phyloP scores from a whole-genome alignment of 2,113 vertebrate genomes.

The Malurus melanocephalus region DNA sequence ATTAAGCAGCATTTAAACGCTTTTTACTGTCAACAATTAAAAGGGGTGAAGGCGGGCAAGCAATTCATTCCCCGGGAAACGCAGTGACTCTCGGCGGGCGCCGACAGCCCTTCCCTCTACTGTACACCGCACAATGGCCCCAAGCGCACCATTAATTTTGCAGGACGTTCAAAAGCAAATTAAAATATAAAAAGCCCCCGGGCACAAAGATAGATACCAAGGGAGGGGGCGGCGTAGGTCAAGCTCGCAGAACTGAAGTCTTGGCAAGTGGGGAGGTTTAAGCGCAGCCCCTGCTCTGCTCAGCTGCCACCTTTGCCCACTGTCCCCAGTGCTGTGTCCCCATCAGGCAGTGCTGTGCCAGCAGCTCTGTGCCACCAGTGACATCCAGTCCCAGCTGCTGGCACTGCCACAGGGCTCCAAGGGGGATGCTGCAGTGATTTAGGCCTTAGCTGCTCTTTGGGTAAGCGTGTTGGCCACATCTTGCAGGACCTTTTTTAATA shows the following conservation, averaged over 20 bases:
- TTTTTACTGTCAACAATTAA: conserved; percentile 82
- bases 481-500: not conserved
- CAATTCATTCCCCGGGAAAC: conserved; percentile 83
- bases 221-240: conserved; percentile 39
- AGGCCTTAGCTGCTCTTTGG: not conserved
- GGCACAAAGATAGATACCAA: conserved; percentile 58
- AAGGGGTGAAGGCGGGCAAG: conserved; percentile 64
- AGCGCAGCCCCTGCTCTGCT: not conserved
- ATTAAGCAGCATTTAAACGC: conserved; percentile 80
- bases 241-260: conserved; percentile 39
- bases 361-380: not conserved
- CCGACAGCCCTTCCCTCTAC: conserved; percentile 62
- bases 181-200: conserved; percentile 71
- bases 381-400: not conserved
- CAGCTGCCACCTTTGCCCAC: not conserved
- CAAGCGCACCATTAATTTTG: conserved; percentile 57
- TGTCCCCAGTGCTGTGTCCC: accelerated
- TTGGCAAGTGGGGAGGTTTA: conserved; percentile 19
- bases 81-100: conserved; percentile 53
- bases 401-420: accelerated
- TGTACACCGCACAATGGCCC: conserved; percentile 66
- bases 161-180: conserved; percentile 72
- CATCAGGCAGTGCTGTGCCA: not conserved
- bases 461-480: accelerated
- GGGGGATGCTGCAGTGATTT: not conserved